phyloP scores from a whole-genome alignment of 2,888 invertebrate genomes.

The Apotomis betuletana region DNA sequence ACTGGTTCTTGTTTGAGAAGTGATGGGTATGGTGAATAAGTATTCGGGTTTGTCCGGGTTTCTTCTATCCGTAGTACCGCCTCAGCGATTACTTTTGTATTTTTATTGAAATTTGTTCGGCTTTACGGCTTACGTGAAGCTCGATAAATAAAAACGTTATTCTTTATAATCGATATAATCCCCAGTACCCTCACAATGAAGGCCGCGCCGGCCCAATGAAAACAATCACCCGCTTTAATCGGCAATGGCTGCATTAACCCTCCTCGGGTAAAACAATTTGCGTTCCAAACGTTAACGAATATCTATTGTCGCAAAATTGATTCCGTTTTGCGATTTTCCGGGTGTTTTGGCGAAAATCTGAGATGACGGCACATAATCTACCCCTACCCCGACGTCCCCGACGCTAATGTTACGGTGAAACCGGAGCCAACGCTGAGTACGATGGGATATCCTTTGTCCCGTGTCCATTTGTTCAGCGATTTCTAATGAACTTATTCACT shows the following conservation, averaged over 20 bases:
- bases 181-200: not conserved
- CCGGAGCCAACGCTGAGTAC: not conserved
- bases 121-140: not conserved
- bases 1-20: too few relatives aligned
- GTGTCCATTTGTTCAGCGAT: not conserved
- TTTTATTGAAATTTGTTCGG: too few relatives aligned
- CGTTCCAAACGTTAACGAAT: conserved; percentile 35
- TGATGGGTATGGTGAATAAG: too few relatives aligned
- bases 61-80: too few relatives aligned
- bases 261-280: conserved; percentile 26
- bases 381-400: not conserved
- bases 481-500: not conserved
- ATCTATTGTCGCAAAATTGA: conserved; percentile 31
- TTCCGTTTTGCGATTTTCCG: conserved; percentile 17
- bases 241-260: conserved; percentile 28
- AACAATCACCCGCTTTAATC: conserved; percentile 32
- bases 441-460: not conserved
- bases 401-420: not conserved
- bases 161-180: conserved; percentile 16
- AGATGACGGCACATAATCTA: not conserved
- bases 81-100: too few relatives aligned
- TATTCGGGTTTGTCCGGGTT: too few relatives aligned
- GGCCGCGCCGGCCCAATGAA: conserved; percentile 10
- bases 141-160: not conserved
- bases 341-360: conserved; percentile 2